Base-by-base conservation (phyloP, 1,140 invertebrate species). In the Mycetomoellerius zeteki region DNA sequence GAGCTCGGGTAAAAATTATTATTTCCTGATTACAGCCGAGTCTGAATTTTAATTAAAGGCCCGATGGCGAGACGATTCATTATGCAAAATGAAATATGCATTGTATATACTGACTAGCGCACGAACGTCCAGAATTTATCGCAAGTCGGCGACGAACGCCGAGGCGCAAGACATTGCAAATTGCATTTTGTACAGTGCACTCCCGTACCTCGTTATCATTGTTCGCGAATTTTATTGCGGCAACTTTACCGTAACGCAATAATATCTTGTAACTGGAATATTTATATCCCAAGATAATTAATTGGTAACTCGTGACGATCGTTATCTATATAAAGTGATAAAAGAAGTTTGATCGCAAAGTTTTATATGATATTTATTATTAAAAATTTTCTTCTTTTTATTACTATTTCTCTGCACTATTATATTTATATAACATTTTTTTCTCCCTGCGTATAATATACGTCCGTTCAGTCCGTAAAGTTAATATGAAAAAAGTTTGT, bases 1-100 rank as follows among this genome's bases (percentile, higher is more conserved):
- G 58, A 72, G 62, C 47, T 82, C 60, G 33, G 30, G 56, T 64
- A 89, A 89, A 89, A 82, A 77, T 90, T 73, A 86, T 90, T 88
- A 62, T 88, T 88, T 90, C 77, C 76, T 88, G 87, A 90, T 90
- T 88, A 86, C 77, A 62, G 52, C 21, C 72, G 81, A 5, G 58
- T 69, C 88, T 87, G 85, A 87, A 89, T 90, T 90, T 90, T 90
- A 90, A 90, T 90, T 90, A 87, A 89, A 89, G 76, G 67, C 76
- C 54, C 80, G 67, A 64, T 62, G 78, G 67, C 86, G 86, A 69
- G 78, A 47, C 72, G 72, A 87, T 90, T 90, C 71, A 89, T 90
- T 90, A 90, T 86, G 87, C 82, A 78, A 27, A 86, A 89, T 87
- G 89, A 90, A 90, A 90, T 90, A 89, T 89, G 82, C 85, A 87